These are phyloP conservation scores for Dallia pectoralis DNA, from an alignment of 2,797 vertebrate genomes.

Conservation along the genomic window DNA sequence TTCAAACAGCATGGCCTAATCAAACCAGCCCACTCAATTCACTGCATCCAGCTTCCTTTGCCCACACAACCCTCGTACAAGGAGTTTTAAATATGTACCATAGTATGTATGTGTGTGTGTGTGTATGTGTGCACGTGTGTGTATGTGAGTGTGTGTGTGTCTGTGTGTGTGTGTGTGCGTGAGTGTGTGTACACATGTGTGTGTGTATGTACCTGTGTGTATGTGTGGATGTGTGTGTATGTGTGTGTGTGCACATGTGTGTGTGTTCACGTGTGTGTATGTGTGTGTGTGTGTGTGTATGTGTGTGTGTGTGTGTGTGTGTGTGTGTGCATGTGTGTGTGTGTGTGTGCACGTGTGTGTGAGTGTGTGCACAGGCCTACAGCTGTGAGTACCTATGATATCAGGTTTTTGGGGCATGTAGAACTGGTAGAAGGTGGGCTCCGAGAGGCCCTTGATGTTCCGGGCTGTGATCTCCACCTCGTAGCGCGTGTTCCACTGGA, in stretches of 20 bases:
- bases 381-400: slow-evolving; percentile 84
- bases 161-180: background rate
- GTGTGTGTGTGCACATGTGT: background rate
- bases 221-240: no score
- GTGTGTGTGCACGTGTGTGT: background rate
- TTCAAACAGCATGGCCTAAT: slow-evolving; percentile 3
- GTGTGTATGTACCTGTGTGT: no score
- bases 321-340: slow-evolving; percentile 22
- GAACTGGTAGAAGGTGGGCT: slow-evolving; percentile 96
- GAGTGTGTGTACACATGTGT: background rate
- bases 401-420: slow-evolving; percentile 98
- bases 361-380: no score
- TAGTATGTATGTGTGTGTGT: background rate
- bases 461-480: slow-evolving; percentile 97
- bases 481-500: slow-evolving; percentile 95
- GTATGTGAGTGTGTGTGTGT: background rate
- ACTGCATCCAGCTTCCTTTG: background rate
- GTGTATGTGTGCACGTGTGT: background rate
- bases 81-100: background rate
- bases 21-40: background rate
- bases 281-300: background rate
- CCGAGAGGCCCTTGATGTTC: slow-evolving; percentile 93
- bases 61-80: background rate
- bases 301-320: background rate
- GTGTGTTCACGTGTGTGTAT: background rate